These are phyloP conservation scores for Ramphastos sulfuratus DNA, from an alignment of 2,113 vertebrate species.

Conservation along the genomic window DNA sequence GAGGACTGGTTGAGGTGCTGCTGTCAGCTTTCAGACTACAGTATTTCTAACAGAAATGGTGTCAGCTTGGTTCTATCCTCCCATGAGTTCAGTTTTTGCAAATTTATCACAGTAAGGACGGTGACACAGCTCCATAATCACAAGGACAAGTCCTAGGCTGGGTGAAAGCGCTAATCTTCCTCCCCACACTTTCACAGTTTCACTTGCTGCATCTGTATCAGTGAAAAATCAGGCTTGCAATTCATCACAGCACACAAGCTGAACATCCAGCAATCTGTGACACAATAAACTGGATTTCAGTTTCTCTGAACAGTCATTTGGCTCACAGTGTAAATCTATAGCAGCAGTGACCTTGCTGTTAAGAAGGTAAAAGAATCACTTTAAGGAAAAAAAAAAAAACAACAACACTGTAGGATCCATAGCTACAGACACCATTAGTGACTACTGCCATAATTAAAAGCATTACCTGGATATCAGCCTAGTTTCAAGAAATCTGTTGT, in stretches of 20 bases:
- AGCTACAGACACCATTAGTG: not conserved
- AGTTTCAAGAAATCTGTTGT: not conserved
- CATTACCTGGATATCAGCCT: not conserved
- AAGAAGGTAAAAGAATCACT: not conserved
- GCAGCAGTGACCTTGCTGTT: not conserved
- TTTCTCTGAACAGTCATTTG: not conserved
- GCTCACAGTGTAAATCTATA: not conserved
- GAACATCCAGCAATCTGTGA: not conserved
- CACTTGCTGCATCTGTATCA: not conserved
- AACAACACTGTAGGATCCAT: not conserved
- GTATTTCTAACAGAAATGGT: not conserved
- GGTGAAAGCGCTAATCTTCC: not conserved
- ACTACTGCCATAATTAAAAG: not conserved
- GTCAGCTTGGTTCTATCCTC: not conserved
- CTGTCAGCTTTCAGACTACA: not conserved
- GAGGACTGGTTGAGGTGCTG: not conserved
- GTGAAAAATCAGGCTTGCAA: not conserved
- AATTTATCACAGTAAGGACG: not conserved
- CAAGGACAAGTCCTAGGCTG: not conserved
- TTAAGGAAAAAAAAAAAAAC: not conserved
- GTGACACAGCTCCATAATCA: not conserved
- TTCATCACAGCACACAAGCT: not conserved
- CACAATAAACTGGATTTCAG: not conserved
- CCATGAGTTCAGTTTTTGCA: not conserved
- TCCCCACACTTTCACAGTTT: not conserved